A percentile compares a stretch with the other conserved stretches of the same genome.
phyloP scores from a whole-genome alignment of 2,888 invertebrate species.

The Limnephilus marmoratus region DNA sequence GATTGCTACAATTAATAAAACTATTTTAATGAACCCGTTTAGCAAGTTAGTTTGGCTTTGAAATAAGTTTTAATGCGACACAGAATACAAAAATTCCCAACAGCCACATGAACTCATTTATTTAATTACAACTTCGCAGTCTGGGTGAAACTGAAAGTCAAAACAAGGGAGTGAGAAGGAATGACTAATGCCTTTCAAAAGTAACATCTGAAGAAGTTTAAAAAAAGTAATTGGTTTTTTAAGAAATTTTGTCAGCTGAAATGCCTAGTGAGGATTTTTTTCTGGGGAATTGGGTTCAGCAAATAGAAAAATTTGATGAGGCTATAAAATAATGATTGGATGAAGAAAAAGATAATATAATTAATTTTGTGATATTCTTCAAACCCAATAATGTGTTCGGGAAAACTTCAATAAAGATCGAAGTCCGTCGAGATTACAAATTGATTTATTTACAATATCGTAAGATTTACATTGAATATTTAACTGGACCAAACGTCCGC shows the following conservation, averaged over 20 bases:
- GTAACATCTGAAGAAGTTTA: background rate
- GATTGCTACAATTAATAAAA: background rate
- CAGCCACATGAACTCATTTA: background rate
- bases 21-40: background rate
- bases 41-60: background rate
- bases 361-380: too few species aligned
- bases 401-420: too few species aligned
- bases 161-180: background rate
- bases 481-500: too few species aligned
- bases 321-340: background rate
- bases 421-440: too few species aligned
- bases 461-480: too few species aligned
- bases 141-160: constrained; percentile 9
- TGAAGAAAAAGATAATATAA: too few species aligned
- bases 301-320: background rate
- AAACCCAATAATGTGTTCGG: too few species aligned
- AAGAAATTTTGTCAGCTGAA: background rate
- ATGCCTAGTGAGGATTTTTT: background rate
- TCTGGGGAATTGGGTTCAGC: background rate
- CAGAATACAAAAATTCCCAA: background rate
- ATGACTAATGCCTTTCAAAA: background rate
- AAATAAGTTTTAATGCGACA: background rate
- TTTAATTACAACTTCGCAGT: background rate
- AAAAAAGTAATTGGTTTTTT: background rate
- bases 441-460: too few species aligned